Evolutionary conservation across 2,888 invertebrate species (phyloP).

Genomic region (Argynnis bischoffii): DNA sequence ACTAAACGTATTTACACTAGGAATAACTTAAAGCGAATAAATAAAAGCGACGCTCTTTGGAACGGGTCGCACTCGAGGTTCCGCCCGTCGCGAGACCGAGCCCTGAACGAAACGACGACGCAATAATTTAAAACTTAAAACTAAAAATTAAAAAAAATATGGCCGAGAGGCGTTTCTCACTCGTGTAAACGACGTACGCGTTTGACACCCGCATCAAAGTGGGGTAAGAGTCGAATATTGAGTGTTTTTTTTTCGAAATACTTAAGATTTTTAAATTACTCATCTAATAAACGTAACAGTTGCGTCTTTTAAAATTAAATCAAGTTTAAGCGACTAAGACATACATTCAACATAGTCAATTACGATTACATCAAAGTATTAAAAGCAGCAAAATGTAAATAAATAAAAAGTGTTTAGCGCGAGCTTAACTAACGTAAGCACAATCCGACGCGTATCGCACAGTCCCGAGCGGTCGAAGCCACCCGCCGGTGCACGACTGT

Average conservation of each 20-base stretch:
- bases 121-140: constrained; percentile 46
- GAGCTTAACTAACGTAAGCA: constrained; percentile 50
- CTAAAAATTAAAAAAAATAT: constrained; percentile 48
- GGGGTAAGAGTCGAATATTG: constrained; percentile 29
- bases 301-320: constrained; percentile 10
- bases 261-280: neutral
- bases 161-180: constrained; percentile 47
- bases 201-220: constrained; percentile 33
- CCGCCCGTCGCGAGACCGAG: constrained; percentile 25
- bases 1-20: constrained; percentile 52
- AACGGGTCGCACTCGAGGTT: constrained; percentile 49
- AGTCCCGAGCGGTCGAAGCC: no score
- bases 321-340: constrained; percentile 4
- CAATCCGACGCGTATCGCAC: constrained; percentile 28
- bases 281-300: constrained; percentile 6
- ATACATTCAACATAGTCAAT: constrained; percentile 9
- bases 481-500: no score
- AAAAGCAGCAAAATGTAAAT: constrained; percentile 29
- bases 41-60: constrained; percentile 73
- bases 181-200: constrained; percentile 36
- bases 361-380: constrained; percentile 3
- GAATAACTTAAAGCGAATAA: constrained; percentile 73
- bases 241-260: neutral
- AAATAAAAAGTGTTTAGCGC: constrained; percentile 48
- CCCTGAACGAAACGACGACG: constrained; percentile 39